phyloP scores from a whole-genome alignment of 2,113 vertebrate genomes.

The Etia nguti region DNA sequence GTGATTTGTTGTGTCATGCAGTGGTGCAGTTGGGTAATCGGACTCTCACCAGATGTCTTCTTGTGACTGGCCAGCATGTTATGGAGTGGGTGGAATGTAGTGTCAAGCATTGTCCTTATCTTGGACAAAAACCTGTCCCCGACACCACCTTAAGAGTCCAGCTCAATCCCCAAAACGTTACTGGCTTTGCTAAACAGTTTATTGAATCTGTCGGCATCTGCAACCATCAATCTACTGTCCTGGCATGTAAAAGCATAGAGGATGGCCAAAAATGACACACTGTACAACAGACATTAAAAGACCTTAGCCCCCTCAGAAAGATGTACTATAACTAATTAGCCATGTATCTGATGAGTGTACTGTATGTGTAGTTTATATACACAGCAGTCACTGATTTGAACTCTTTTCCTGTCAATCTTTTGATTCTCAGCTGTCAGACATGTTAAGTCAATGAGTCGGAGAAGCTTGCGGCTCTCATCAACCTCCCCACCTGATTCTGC shows the following conservation, averaged over 20 bases:
- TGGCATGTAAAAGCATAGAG: neutral
- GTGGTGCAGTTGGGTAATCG: neutral
- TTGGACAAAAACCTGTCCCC: neutral
- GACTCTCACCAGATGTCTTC: neutral
- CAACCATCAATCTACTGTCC: neutral
- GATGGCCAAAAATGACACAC: neutral
- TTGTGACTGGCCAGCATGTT: neutral
- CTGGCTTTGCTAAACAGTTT: neutral
- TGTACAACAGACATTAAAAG: neutral
- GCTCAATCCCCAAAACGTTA: neutral
- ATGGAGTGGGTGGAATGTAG: neutral
- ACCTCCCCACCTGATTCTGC: neutral
- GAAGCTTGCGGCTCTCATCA: neutral
- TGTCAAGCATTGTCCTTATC: neutral
- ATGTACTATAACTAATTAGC: neutral
- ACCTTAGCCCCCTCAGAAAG: neutral
- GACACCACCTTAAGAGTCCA: neutral
- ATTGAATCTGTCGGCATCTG: neutral
- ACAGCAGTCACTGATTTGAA: neutral
- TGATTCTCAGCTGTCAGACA: conserved; percentile 6
- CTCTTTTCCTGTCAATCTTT: neutral
- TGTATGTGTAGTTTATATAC: neutral
- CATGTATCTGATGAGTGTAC: neutral
- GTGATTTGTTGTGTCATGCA: neutral
- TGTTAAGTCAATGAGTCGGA: neutral